Evolutionary conservation across 1,140 invertebrate genomes (phyloP).

Genomic region (Apis mellifera): DNA sequence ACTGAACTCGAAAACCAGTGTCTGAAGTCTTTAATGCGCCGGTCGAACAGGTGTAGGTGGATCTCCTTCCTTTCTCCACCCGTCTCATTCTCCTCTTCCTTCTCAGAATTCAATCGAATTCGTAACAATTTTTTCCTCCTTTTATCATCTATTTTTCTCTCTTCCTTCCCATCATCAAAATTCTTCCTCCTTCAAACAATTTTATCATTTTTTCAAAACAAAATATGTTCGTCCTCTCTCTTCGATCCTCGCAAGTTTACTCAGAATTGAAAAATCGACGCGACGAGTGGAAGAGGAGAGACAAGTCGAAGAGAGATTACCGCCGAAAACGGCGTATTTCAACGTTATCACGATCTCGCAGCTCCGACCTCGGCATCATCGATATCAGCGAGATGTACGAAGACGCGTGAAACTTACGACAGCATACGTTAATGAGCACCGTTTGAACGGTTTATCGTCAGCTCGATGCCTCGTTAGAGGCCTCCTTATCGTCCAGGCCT

Average conservation of each 20-base stretch:
- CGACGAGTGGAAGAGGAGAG: background rate
- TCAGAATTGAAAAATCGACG: background rate
- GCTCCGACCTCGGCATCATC: slow-evolving; percentile 39
- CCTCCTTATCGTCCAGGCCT: slow-evolving; percentile 51
- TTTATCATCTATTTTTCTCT: background rate
- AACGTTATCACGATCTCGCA: slow-evolving; percentile 45
- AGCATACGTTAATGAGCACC: slow-evolving; percentile 58
- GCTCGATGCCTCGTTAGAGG: slow-evolving; percentile 54
- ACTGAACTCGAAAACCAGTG: slow-evolving; percentile 37
- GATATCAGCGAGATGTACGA: slow-evolving; percentile 47
- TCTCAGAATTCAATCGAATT: background rate
- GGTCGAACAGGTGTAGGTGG: slow-evolving; percentile 13
- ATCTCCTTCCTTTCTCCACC: background rate
- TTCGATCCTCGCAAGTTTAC: too few relatives aligned
- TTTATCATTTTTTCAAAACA: too few relatives aligned
- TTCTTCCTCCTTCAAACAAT: too few relatives aligned
- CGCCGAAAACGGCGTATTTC: slow-evolving; percentile 46
- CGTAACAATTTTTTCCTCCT: background rate
- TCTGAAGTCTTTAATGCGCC: slow-evolving; percentile 31
- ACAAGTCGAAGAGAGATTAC: background rate
- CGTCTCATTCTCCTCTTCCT: background rate
- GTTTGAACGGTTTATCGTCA: slow-evolving; percentile 57
- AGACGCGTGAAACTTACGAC: slow-evolving; percentile 53
- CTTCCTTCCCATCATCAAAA: too few relatives aligned
- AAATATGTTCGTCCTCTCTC: too few relatives aligned